Percentiles rank a stretch among this genome's conserved stretches.
These are phyloP conservation scores for Diabrotica balteata DNA, from an alignment of 2,888 invertebrate genomes.

Conservation along the genomic window DNA sequence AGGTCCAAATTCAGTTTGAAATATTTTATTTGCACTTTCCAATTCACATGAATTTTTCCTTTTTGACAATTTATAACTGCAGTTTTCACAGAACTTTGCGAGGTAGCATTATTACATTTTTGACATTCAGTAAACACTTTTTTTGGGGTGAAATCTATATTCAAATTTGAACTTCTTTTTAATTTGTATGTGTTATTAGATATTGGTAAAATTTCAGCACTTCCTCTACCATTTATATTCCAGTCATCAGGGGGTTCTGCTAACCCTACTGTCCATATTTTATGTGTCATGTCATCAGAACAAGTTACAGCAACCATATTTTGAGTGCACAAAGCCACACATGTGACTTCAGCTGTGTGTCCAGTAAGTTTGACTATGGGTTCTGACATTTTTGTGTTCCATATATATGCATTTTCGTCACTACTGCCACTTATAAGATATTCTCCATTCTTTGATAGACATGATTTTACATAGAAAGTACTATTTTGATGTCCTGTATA, in stretches of 20 bases:
- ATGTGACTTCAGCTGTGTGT: slow-evolving; percentile 86
- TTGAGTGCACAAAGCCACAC: slow-evolving; percentile 81
- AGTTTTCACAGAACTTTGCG: slow-evolving; percentile 47
- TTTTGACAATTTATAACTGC: slow-evolving; percentile 40
- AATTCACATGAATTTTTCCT: slow-evolving; percentile 41
- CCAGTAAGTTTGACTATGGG: slow-evolving; percentile 77
- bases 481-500: slow-evolving; percentile 79
- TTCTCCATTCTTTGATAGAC: slow-evolving; percentile 79
- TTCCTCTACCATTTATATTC: slow-evolving; percentile 46
- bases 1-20: slow-evolving; percentile 40
- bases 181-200: slow-evolving; percentile 21
- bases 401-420: slow-evolving; percentile 85
- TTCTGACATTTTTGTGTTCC: slow-evolving; percentile 72
- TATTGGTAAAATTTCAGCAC: slow-evolving; percentile 45
- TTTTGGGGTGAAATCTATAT: slow-evolving; percentile 37
- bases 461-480: slow-evolving; percentile 85
- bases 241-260: slow-evolving; percentile 58
- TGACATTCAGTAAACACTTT: slow-evolving; percentile 42
- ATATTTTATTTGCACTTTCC: slow-evolving; percentile 48
- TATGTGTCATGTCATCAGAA: slow-evolving; percentile 82
- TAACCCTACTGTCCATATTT: slow-evolving; percentile 75
- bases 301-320: slow-evolving; percentile 75
- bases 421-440: slow-evolving; percentile 90
- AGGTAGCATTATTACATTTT: slow-evolving; percentile 28
- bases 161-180: slow-evolving; percentile 5